A percentile compares a stretch with the other conserved stretches of the same genome.
phyloP scores from a whole-genome alignment of 2,113 vertebrate species.

The Brachyistius frenatus region DNA sequence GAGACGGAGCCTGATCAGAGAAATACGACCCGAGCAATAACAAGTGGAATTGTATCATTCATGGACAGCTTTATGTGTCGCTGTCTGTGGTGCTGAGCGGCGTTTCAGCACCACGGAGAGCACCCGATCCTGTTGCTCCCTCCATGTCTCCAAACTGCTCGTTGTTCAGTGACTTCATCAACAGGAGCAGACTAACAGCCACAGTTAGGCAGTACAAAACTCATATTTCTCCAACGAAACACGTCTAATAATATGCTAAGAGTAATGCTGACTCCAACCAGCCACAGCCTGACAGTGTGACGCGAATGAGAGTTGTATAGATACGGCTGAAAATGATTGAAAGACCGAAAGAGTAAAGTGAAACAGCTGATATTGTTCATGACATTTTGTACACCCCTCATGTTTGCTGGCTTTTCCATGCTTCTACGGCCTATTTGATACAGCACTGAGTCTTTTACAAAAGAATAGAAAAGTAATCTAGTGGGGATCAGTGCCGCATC shows the following conservation, averaged over 20 bases:
- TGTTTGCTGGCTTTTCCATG: not conserved
- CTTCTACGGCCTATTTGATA: not conserved
- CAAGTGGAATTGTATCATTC: not conserved
- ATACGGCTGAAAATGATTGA: too few species aligned
- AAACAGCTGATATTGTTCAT: too few species aligned
- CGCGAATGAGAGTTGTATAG: too few species aligned
- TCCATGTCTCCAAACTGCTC: not conserved
- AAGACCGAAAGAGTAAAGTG: not conserved
- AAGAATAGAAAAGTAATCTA: constrained; percentile 36
- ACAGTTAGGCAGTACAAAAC: too few species aligned
- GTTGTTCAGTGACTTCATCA: not conserved
- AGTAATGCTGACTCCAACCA: not conserved
- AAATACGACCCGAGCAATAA: not conserved
- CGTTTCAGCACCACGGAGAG: constrained; percentile 25
- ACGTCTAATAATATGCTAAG: not conserved
- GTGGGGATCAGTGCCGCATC: constrained; percentile 23
- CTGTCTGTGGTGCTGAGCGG: constrained; percentile 1
- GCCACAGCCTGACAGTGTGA: too few species aligned
- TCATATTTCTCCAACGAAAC: not conserved
- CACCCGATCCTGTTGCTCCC: not conserved
- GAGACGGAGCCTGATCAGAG: too few species aligned
- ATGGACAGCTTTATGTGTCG: too few species aligned
- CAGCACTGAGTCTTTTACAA: not conserved
- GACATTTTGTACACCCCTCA: constrained; percentile 1
- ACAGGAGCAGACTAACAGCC: not conserved